Evolutionary conservation across 2,113 vertebrate genomes (phyloP).

Genomic region (Actenoides hombroni): DNA sequence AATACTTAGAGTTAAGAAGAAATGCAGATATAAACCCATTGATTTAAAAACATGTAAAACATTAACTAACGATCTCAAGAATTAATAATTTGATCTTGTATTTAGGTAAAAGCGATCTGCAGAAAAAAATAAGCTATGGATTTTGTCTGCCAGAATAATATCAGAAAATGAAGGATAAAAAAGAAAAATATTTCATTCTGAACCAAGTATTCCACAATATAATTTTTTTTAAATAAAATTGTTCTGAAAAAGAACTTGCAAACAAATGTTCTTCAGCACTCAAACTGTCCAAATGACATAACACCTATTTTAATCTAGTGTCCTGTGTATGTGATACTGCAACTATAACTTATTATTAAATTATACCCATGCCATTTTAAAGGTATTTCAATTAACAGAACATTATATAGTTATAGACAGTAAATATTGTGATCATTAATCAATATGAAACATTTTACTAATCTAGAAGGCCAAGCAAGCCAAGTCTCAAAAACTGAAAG

Average conservation of each 20-base stretch:
- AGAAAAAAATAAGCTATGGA: not conserved
- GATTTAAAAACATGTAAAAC: not conserved
- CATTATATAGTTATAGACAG: not conserved
- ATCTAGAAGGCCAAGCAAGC: not conserved
- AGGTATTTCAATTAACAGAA: not conserved
- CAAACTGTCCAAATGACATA: not conserved
- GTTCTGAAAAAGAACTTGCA: not conserved
- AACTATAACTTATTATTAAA: not conserved
- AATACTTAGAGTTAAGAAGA: not conserved
- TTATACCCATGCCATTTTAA: not conserved
- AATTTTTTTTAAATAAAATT: not conserved
- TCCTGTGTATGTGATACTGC: not conserved
- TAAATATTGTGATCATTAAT: not conserved
- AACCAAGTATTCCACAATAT: not conserved
- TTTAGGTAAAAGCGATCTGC: not conserved
- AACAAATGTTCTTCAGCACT: not conserved
- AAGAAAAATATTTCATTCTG: not conserved
- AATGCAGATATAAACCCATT: not conserved
- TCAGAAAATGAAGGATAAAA: not conserved
- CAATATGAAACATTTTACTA: not conserved
- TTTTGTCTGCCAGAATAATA: not conserved
- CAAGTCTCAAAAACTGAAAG: not conserved
- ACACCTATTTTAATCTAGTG: not conserved
- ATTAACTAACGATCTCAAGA: not conserved
- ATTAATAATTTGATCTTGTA: not conserved